A percentile compares a stretch with the other conserved stretches of the same genome.
Conservation (phyloP, 2,888 invertebrate species). For the Chrysolina oricalcia region DNA sequence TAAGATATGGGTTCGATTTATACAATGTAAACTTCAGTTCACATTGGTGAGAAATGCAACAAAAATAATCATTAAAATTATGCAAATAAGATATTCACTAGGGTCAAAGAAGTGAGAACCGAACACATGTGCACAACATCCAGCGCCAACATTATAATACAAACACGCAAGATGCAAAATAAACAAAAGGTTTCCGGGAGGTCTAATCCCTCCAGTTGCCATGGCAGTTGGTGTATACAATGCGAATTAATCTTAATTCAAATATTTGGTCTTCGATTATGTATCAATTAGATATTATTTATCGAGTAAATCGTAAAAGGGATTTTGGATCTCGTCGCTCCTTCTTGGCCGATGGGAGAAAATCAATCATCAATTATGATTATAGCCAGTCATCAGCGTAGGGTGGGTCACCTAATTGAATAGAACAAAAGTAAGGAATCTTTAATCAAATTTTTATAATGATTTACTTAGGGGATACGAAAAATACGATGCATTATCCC, state of each 20-base stretch:
- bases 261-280: neutral
- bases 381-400: no score
- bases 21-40: no score
- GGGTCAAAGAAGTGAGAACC: slow-evolving; percentile 45
- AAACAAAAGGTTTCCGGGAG: slow-evolving; percentile 51
- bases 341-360: neutral
- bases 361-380: neutral
- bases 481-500: no score
- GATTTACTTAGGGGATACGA: no score
- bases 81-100: slow-evolving; percentile 9
- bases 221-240: slow-evolving; percentile 25
- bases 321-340: no score
- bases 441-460: no score
- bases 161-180: slow-evolving; percentile 44
- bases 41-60: neutral
- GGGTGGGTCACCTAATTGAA: no score
- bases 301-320: no score
- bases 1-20: no score
- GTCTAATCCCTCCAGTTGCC: slow-evolving; percentile 47
- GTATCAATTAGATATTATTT: no score
- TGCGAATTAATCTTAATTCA: neutral
- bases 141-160: slow-evolving; percentile 41
- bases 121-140: slow-evolving; percentile 50
- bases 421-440: no score
- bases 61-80: slow-evolving; percentile 13